Base-by-base conservation (phyloP, 2,113 vertebrate species). In the Chunga burmeisteri region DNA sequence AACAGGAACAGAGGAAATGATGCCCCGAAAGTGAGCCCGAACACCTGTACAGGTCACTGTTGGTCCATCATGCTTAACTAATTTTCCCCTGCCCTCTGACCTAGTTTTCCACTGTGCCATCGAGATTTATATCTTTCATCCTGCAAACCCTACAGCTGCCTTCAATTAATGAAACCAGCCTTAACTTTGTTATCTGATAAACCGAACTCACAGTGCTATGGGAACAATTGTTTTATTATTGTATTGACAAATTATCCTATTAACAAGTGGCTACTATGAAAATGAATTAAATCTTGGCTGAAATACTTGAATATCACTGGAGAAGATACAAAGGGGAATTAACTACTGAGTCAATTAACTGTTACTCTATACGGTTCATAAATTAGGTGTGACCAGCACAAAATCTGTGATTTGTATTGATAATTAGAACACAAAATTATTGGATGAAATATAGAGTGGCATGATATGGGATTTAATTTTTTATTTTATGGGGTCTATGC, bases 171-270 rank as follows among this genome's bases (percentile, higher is more conserved):
- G 94, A 98, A 98, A 98, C 79, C 93, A 94, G 97, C 96, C 93
- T 97, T 98, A 98, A 98, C 98, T 98, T 97, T 98, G 98, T 99
- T 99, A 98, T 99, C 98, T 98, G 98, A 99, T 98, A 98, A 99
- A 97, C 97, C 94, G 95, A 97, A 94, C 88, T 97, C 88, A 63
- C 90, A 96, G 97, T 97, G 96, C 95, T 95, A 96, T 66, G 84
- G 97, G 98, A 98, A 98, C 98, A 98, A 98, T 98, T 98, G 98
- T 97, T 98, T 99, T 99, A 98, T 98, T 98, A 98, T 98, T 90
- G 96, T 98, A 98, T 98, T 98, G 98, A 99, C 98, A 99, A 98
- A 99, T 99, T 98, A 98, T 98, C 97, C 97, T 97, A 98, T 98
- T 98, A 98, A 98, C 85, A 13, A 97, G 97, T 96, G 98, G 97